A percentile compares a stretch with the other conserved stretches of the same genome.
Evolutionary conservation across 2,888 invertebrate genomes (phyloP).

Genomic region (Spisula subtruncata): DNA sequence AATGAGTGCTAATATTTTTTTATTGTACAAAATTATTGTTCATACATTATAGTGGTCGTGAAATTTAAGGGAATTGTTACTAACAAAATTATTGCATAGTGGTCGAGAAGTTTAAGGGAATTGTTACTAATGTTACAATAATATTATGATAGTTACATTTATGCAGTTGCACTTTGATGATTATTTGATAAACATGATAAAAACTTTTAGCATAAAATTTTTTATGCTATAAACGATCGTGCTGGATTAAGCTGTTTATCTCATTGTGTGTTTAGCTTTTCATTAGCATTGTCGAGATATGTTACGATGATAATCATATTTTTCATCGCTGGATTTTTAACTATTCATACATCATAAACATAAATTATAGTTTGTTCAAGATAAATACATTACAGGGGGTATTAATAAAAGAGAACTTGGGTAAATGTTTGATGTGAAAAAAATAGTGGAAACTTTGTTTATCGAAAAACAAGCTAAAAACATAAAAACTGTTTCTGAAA

Average conservation of each 20-base stretch:
- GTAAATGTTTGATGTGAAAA: not conserved
- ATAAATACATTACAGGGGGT: not conserved
- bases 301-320: not conserved
- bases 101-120: too few relatives aligned
- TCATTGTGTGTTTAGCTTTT: conserved; percentile 1
- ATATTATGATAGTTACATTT: not conserved
- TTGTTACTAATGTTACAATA: too few relatives aligned
- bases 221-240: not conserved
- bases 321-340: not conserved
- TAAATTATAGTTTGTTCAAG: not conserved
- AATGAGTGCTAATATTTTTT: not conserved
- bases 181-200: not conserved
- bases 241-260: not conserved
- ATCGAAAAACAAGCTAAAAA: not conserved
- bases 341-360: not conserved
- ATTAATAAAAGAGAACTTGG: not conserved
- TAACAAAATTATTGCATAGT: too few relatives aligned
- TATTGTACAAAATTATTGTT: not conserved
- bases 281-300: not conserved
- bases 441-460: conserved; percentile 8
- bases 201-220: too few relatives aligned
- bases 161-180: not conserved
- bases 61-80: too few relatives aligned
- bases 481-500: conserved; percentile 9
- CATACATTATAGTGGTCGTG: too few relatives aligned